These are phyloP conservation scores for Agriopis leucophaearia DNA, from an alignment of 2,888 invertebrate species.

Conservation along the genomic window DNA sequence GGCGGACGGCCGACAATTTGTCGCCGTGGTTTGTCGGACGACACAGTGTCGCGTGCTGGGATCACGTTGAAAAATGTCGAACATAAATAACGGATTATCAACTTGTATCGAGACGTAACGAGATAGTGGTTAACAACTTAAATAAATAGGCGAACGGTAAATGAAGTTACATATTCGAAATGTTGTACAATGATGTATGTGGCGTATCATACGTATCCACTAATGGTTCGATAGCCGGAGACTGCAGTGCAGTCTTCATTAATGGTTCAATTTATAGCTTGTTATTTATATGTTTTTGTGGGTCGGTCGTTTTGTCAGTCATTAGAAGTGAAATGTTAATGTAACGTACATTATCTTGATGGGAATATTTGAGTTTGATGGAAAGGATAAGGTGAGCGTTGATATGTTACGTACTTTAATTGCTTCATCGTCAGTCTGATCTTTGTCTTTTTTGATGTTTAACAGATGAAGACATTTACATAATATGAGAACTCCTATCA, in stretches of 20 bases:
- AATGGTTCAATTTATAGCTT: slow-evolving; percentile 70
- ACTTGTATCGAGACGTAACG: slow-evolving; percentile 73
- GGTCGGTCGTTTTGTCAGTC: slow-evolving; percentile 53
- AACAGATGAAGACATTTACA: slow-evolving; percentile 24
- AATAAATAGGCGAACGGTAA: slow-evolving; percentile 81
- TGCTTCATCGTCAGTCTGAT: slow-evolving; percentile 27
- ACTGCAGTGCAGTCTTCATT: slow-evolving; percentile 56
- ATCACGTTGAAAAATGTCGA: slow-evolving; percentile 72
- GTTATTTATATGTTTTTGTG: slow-evolving; percentile 56
- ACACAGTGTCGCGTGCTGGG: slow-evolving; percentile 75
- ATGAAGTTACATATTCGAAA: slow-evolving; percentile 59
- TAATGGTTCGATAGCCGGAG: slow-evolving; percentile 26
- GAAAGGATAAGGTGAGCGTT: slow-evolving; percentile 45
- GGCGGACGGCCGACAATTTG: slow-evolving; percentile 72
- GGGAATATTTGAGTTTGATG: slow-evolving; percentile 51
- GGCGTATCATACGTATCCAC: slow-evolving; percentile 29
- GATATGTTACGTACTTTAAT: slow-evolving; percentile 39
- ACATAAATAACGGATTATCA: slow-evolving; percentile 85
- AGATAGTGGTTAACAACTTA: slow-evolving; percentile 74
- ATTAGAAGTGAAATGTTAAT: slow-evolving; percentile 62
- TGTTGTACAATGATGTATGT: slow-evolving; percentile 55
- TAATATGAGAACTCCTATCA: slow-evolving; percentile 9
- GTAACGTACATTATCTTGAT: slow-evolving; percentile 51
- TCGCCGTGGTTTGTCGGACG: slow-evolving; percentile 62
- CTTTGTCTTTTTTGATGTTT: slow-evolving; percentile 27